phyloP scores from a whole-genome alignment of 1,140 invertebrate species.

The Adoxophyes honmai region DNA sequence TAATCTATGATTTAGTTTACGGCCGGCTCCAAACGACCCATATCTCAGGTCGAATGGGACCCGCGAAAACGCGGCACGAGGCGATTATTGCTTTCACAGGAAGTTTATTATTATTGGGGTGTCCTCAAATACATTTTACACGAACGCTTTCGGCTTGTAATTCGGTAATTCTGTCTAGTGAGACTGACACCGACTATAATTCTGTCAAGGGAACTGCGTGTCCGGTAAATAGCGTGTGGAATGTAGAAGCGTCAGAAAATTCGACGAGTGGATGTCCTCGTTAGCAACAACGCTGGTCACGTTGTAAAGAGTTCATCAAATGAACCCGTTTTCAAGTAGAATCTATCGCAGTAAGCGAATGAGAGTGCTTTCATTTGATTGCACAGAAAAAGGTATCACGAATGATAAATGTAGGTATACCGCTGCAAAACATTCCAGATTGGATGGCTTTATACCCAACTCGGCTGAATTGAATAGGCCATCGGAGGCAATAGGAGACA shows the following conservation, averaged over 20 bases:
- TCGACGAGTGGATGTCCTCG: not conserved
- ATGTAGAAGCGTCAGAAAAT: not conserved
- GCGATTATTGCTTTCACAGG: not conserved
- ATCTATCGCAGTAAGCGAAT: no score
- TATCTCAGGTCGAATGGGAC: slow-evolving; percentile 1
- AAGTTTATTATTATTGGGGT: slow-evolving; percentile 4
- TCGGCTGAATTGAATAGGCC: not conserved
- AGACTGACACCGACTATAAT: no score
- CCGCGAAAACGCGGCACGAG: not conserved
- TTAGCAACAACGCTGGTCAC: no score
- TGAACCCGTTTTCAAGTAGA: no score
- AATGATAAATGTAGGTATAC: not conserved
- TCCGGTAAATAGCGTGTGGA: no score
- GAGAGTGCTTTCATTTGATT: no score
- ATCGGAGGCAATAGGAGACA: not conserved
- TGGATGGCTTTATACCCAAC: not conserved
- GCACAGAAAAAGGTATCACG: not conserved
- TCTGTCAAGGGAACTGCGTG: no score
- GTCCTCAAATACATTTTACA: not conserved
- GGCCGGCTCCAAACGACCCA: not conserved
- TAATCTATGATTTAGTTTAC: slow-evolving; percentile 2
- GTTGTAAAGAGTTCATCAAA: no score
- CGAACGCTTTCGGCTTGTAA: not conserved
- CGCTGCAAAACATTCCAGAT: not conserved
- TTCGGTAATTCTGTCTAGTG: not conserved